Conservation (phyloP, 1,140 invertebrate species). For the Bombus pascuorum region DNA sequence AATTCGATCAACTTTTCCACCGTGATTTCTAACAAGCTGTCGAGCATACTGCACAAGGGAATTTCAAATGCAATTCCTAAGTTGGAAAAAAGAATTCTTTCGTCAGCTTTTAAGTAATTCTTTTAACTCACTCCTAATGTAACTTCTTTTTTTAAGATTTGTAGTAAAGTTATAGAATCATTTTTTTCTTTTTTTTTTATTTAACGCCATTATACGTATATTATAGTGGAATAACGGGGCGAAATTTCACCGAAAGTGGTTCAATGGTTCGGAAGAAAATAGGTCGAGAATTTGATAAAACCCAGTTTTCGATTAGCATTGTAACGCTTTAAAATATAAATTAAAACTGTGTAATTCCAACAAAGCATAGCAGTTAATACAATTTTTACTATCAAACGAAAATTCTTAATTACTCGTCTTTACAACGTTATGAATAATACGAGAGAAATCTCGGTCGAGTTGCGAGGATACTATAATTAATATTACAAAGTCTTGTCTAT, state of each 20-base stretch:
- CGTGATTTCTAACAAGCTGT: neutral
- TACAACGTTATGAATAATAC: too few relatives aligned
- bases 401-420: too few relatives aligned
- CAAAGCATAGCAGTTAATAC: too few relatives aligned
- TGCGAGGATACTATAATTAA: neutral
- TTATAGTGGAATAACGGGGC: neutral
- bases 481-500: neutral
- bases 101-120: neutral
- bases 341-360: too few relatives aligned
- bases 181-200: neutral
- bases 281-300: neutral
- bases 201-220: neutral
- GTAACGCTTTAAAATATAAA: neutral
- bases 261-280: neutral
- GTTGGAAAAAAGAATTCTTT: neutral
- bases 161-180: too few relatives aligned
- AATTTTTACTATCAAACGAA: too few relatives aligned
- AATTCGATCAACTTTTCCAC: neutral
- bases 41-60: neutral
- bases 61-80: neutral
- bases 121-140: neutral
- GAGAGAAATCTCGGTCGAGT: neutral
- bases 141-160: too few relatives aligned
- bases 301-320: neutral
- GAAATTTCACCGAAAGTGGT: neutral